Evolutionary conservation across 2,797 vertebrate species (phyloP).

Genomic region (Decapterus maruadsi): DNA sequence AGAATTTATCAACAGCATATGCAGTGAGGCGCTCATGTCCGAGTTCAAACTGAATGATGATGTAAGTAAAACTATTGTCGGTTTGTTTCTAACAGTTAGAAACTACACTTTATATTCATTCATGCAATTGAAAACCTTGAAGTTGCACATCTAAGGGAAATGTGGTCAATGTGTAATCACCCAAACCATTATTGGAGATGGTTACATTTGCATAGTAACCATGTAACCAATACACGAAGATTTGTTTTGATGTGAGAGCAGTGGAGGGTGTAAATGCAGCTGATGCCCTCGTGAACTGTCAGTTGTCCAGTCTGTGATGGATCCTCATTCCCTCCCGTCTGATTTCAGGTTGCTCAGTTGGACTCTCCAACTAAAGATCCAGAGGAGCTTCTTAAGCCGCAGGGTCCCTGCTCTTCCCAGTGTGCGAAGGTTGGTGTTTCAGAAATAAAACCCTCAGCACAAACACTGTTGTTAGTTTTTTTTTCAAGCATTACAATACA

Average conservation of each 20-base stretch:
- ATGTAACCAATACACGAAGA: constrained; percentile 2
- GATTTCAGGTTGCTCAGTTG: constrained; percentile 77
- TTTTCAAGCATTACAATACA: neutral
- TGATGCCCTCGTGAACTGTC: neutral
- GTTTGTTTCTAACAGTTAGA: neutral
- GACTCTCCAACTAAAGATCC: constrained; percentile 83
- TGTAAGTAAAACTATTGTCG: constrained; percentile 64
- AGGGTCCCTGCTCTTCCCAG: constrained; percentile 82
- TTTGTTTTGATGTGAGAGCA: constrained; percentile 14
- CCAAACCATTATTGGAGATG: neutral
- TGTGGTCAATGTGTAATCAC: neutral
- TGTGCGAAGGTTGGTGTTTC: constrained; percentile 83
- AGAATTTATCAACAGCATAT: constrained; percentile 89
- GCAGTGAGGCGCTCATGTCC: constrained; percentile 79
- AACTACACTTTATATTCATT: neutral
- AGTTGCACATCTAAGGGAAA: neutral
- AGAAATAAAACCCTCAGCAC: neutral
- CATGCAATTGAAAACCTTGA: neutral
- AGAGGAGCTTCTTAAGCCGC: constrained; percentile 74
- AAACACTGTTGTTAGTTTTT: neutral
- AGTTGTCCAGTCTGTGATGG: neutral
- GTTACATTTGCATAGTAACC: neutral
- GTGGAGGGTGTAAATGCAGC: constrained; percentile 3
- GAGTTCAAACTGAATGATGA: constrained; percentile 74
- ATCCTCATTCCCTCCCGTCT: neutral